Conservation (phyloP, 2,113 vertebrate genomes). For the Gymnorhina tibicen region DNA sequence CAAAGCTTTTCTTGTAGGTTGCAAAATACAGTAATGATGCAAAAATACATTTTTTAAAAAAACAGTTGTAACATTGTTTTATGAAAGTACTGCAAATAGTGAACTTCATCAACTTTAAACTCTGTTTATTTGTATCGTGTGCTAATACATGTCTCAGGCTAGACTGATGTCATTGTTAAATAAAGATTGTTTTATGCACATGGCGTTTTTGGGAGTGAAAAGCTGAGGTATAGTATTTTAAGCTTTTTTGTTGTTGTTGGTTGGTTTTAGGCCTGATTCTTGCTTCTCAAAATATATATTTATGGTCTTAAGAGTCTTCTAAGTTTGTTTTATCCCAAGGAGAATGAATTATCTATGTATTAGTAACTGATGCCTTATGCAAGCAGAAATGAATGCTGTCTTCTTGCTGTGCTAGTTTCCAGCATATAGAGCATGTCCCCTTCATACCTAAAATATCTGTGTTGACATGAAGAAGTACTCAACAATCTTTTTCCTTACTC, state of each 20-base stretch:
- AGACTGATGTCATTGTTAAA: not conserved
- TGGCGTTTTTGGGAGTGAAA: not conserved
- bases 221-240: not conserved
- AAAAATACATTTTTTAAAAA: not conserved
- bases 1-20: not conserved
- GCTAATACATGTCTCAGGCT: not conserved
- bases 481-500: not conserved
- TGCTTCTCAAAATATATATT: not conserved
- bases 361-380: slow-evolving; percentile 4
- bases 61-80: not conserved
- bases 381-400: not conserved
- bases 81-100: not conserved
- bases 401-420: not conserved
- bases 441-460: not conserved
- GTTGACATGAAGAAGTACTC: not conserved
- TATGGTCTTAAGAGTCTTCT: not conserved
- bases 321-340: not conserved
- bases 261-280: not conserved
- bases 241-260: not conserved
- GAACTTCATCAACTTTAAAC: not conserved
- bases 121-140: not conserved
- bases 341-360: not conserved
- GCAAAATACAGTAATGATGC: not conserved
- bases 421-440: not conserved
- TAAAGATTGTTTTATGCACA: not conserved